phyloP scores from a whole-genome alignment of 1,140 invertebrate genomes.

The Anagrus nilaparvatae region DNA sequence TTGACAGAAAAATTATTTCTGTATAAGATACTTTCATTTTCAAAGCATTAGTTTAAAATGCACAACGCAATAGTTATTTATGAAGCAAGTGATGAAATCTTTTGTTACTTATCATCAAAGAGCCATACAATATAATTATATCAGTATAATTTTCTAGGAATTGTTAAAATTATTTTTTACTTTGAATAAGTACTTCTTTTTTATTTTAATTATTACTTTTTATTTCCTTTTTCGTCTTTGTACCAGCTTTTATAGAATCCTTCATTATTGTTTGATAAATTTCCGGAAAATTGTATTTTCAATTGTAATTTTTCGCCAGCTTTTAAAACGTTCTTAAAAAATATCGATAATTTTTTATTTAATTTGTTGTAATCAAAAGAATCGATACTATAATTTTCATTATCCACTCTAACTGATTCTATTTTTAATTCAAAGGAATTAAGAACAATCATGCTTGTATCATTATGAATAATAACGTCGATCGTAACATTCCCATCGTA shows the following conservation, averaged over 20 bases:
- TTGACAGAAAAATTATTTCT: no score
- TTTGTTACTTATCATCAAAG: not conserved
- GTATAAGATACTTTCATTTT: no score
- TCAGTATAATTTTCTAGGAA: no score
- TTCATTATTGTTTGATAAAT: constrained; percentile 41
- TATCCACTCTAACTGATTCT: no score
- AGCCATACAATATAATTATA: no score
- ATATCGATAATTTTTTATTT: constrained; percentile 22
- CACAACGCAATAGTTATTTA: no score
- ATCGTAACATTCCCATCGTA: constrained; percentile 29
- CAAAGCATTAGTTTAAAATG: no score
- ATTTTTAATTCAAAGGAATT: constrained; percentile 24
- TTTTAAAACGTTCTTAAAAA: constrained; percentile 2
- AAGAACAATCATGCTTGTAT: constrained; percentile 22
- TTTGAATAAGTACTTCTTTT: no score
- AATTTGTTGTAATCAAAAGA: not conserved
- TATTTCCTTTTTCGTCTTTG: constrained; percentile 27
- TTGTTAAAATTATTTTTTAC: no score
- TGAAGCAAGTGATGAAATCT: no score
- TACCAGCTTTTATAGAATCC: constrained; percentile 59
- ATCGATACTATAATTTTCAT: no score
- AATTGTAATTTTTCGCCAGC: constrained; percentile 28
- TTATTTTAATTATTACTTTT: no score
- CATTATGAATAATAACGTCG: constrained; percentile 11
- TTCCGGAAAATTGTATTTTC: constrained; percentile 39